These are phyloP conservation scores for Sebastes reedi DNA, from an alignment of 2,797 vertebrate genomes.

Conservation along the genomic window DNA sequence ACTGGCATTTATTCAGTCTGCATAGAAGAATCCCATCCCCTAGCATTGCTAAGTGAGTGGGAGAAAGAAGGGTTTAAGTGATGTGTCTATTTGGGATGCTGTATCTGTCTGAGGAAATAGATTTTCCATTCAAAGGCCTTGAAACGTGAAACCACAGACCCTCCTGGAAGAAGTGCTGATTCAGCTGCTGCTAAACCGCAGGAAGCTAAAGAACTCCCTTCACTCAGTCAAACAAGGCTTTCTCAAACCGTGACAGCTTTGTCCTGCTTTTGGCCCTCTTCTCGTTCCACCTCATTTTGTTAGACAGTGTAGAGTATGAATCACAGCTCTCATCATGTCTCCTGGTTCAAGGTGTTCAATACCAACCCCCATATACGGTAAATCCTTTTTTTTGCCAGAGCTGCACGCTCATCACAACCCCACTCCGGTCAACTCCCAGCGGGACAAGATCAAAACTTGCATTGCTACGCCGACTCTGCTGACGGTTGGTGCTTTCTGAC, in stretches of 20 bases:
- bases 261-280: constrained; percentile 6
- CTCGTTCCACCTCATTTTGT: constrained; percentile 2
- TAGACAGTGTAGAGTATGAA: constrained; percentile 14
- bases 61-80: neutral
- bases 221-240: constrained; percentile 20
- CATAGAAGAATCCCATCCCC: neutral
- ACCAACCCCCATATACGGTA: neutral
- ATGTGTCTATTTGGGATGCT: constrained; percentile 23
- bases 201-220: constrained; percentile 26
- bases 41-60: neutral
- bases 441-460: constrained; percentile 44
- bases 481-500: constrained; percentile 51
- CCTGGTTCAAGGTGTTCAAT: constrained; percentile 18
- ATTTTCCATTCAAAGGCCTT: constrained; percentile 38
- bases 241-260: constrained; percentile 33
- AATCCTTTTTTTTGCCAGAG: constrained; percentile 20
- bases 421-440: constrained; percentile 48
- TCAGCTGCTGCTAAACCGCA: constrained; percentile 36
- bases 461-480: constrained; percentile 33
- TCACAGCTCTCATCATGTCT: constrained; percentile 3
- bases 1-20: neutral
- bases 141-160: constrained; percentile 34
- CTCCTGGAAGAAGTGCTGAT: constrained; percentile 49
- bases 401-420: constrained; percentile 38
- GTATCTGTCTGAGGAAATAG: constrained; percentile 29